Evolutionary conservation across 2,113 vertebrate species (phyloP), one percentile per base, ranked within the genome.

Genomic region (Rhabdomys dilectus): DNA sequence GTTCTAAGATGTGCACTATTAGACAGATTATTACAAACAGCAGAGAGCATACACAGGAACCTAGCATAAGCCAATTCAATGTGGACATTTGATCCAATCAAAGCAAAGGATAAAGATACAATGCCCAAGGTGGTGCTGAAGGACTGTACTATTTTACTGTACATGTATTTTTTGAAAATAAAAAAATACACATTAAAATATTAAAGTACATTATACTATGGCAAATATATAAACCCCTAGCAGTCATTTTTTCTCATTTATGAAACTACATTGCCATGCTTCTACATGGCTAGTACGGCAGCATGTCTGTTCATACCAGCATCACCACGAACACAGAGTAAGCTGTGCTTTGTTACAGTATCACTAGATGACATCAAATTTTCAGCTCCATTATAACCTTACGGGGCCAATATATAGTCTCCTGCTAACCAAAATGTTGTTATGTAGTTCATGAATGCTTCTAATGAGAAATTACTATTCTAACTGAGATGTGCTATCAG

Each of bases 401-500:
- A 75, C 12, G 10, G 15, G 53, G 58, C 68, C 6, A 76, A 48
- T 89, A 48, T 66, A 48, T 87, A 31, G 64, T 53, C 85, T 45
- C 45, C 45, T 70, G 11, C 31, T 64, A 62, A 66, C 12, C 42
- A 77, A 77, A 64, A 51, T 48, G n/a, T 62, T 77, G 42, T 76
- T 62, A 64, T 16, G 16, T 21, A 89, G 70, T 77, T 42, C 22
- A 89, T 77, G 4, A 90, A 17, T 90, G 81, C 81, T 82, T 89
- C 56, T 39, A 58, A 92, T 34, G n/a, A 90, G 90, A 92, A 60
- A n/a, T 75, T 87, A 81, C 24, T 89, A 34, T 51, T 51, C 64
- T 81, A 86, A 66, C 15, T 89, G 72, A 97, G 78, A 96, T 68
- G 34, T 88, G 42, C 31, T 73, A 87, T 80, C 48, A 96, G 22